phyloP scores from a whole-genome alignment of 2,888 invertebrate species.

The Nebria brevicollis region DNA sequence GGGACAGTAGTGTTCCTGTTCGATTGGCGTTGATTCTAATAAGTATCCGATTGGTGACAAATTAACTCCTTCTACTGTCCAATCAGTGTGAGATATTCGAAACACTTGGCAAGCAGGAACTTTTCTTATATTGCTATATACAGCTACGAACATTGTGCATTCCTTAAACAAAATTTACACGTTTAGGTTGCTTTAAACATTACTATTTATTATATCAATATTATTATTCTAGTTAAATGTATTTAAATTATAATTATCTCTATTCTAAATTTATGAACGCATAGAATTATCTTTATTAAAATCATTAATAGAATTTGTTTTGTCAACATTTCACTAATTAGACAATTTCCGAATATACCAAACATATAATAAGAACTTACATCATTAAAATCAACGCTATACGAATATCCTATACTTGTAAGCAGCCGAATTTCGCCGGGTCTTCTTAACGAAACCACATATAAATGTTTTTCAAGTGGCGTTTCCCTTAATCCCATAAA shows the following conservation, averaged over 20 bases:
- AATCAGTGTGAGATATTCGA: constrained; percentile 73
- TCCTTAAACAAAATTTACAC: constrained; percentile 65
- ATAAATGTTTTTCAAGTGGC: constrained; percentile 92
- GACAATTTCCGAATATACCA: background rate
- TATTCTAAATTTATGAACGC: too few species aligned
- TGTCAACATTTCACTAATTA: too few species aligned
- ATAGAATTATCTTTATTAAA: too few species aligned
- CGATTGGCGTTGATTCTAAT: constrained; percentile 71
- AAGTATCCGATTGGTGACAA: constrained; percentile 77
- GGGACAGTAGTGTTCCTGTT: constrained; percentile 73
- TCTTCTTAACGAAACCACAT: constrained; percentile 79
- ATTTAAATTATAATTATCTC: too few species aligned
- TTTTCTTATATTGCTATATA: constrained; percentile 84
- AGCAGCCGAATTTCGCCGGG: constrained; percentile 80
- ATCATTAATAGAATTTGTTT: too few species aligned
- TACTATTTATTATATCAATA: too few species aligned
- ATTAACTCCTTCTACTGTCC: constrained; percentile 75
- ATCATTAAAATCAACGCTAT: constrained; percentile 82
- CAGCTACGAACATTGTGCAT: constrained; percentile 82
- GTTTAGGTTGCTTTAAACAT: background rate
- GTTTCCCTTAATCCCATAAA: constrained; percentile 91
- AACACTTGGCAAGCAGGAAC: constrained; percentile 83
- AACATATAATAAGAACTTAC: constrained; percentile 61
- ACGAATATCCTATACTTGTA: constrained; percentile 86
- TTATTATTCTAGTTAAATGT: too few species aligned